Conservation (phyloP, 2,113 vertebrate genomes). For the Erythrocercus mccallii region DNA sequence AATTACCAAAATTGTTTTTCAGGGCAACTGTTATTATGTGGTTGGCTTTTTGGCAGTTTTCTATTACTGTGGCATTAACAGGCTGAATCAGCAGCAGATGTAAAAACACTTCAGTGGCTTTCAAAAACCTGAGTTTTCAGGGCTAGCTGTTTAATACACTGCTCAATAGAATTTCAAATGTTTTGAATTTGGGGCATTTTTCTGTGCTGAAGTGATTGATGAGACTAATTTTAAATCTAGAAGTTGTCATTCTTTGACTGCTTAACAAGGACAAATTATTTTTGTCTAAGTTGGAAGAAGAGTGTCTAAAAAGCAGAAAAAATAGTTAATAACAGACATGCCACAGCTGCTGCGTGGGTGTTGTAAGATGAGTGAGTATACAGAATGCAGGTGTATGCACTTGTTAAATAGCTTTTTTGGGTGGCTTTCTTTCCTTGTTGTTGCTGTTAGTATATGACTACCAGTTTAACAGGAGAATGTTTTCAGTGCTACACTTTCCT, state of each 20-base stretch:
- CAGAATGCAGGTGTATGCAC: not conserved
- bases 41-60: not conserved
- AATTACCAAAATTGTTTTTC: not conserved
- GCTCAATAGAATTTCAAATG: not conserved
- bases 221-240: not conserved
- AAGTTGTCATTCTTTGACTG: not conserved
- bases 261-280: constrained; percentile 33
- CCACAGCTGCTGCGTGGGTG: constrained; percentile 6
- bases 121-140: not conserved
- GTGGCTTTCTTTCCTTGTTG: not conserved
- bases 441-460: not conserved
- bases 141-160: not conserved
- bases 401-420: not conserved
- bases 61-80: not conserved
- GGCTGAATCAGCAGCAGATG: not conserved
- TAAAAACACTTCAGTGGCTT: not conserved
- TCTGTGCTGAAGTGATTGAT: not conserved
- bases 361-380: not conserved
- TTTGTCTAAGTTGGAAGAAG: not conserved
- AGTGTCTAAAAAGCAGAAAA: not conserved
- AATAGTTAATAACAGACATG: not conserved
- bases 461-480: not conserved
- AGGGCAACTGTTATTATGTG: not conserved
- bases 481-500: not conserved
- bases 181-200: not conserved